Percentiles rank a stretch among this genome's conserved stretches.
phyloP scores from a whole-genome alignment of 1,140 invertebrate species.

The Cydia fagiglandana region DNA sequence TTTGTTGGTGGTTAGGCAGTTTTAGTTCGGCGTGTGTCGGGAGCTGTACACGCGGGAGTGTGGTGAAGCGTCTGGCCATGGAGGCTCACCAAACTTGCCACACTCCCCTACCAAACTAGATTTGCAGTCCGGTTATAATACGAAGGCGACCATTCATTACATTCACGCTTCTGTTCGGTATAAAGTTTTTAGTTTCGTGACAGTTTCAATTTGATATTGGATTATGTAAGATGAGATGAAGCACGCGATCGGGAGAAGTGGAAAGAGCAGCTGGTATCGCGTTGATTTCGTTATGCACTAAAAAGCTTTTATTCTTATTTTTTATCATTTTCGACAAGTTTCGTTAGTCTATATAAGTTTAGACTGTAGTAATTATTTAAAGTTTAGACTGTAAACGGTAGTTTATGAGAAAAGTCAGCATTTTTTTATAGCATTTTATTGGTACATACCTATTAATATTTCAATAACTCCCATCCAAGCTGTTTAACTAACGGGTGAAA shows the following conservation, averaged over 20 bases:
- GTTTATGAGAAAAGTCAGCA: too few species aligned
- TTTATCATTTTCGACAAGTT: too few species aligned
- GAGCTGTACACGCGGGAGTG: conserved; percentile 67
- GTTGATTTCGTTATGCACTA: neutral
- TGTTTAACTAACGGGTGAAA: too few species aligned
- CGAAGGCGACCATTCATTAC: conserved; percentile 71
- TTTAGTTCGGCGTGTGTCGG: conserved; percentile 41
- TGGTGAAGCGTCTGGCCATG: conserved; percentile 76
- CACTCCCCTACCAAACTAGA: conserved; percentile 76
- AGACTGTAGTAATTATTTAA: too few species aligned
- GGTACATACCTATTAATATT: too few species aligned
- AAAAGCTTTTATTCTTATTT: neutral
- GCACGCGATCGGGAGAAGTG: conserved; percentile 5
- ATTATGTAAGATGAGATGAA: conserved; percentile 41
- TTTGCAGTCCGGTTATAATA: conserved; percentile 77
- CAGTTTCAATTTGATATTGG: conserved; percentile 40
- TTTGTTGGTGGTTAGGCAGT: conserved; percentile 44
- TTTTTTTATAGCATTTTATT: too few species aligned
- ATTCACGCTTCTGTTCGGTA: conserved; percentile 65
- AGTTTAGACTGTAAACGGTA: too few species aligned
- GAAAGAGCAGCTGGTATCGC: neutral
- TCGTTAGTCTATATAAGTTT: too few species aligned
- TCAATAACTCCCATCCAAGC: too few species aligned
- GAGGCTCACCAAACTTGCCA: conserved; percentile 76
- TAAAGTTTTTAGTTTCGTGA: conserved; percentile 62